A percentile compares a stretch with the other conserved stretches of the same genome.
phyloP scores from a whole-genome alignment of 1,140 invertebrate genomes.

The Pemphigus obesinymphae region DNA sequence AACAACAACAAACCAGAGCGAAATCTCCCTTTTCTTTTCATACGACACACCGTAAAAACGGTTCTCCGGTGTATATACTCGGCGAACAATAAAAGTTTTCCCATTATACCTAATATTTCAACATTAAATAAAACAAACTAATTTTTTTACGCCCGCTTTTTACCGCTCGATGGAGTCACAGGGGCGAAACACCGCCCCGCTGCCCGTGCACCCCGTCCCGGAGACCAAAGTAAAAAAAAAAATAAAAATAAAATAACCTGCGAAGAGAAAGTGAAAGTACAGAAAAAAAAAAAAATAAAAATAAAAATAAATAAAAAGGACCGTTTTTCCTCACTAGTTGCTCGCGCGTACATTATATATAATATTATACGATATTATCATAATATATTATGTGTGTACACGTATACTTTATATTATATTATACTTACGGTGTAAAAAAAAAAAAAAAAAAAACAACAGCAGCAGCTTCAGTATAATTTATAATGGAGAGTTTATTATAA shows the following conservation, averaged over 20 bases:
- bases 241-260: no score
- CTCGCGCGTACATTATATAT: neutral
- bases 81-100: conserved; percentile 40
- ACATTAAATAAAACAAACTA: conserved; percentile 37
- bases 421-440: neutral
- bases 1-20: conserved; percentile 24
- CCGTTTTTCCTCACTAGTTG: conserved; percentile 24
- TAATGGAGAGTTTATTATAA: no score
- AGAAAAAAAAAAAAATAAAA: neutral
- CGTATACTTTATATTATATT: neutral
- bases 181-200: neutral
- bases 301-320: no score
- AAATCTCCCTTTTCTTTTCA: conserved; percentile 39
- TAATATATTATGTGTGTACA: neutral
- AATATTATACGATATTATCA: no score
- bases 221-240: no score
- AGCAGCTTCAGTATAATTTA: no score
- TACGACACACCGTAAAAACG: conserved; percentile 31
- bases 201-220: neutral
- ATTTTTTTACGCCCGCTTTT: conserved; percentile 16
- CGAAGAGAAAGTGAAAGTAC: no score
- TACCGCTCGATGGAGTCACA: conserved; percentile 13
- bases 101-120: conserved; percentile 40
- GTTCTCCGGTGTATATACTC: conserved; percentile 10
- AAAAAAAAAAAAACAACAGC: no score